Conservation (phyloP, 2,888 invertebrate species). For the Eupithecia tripunctaria region DNA sequence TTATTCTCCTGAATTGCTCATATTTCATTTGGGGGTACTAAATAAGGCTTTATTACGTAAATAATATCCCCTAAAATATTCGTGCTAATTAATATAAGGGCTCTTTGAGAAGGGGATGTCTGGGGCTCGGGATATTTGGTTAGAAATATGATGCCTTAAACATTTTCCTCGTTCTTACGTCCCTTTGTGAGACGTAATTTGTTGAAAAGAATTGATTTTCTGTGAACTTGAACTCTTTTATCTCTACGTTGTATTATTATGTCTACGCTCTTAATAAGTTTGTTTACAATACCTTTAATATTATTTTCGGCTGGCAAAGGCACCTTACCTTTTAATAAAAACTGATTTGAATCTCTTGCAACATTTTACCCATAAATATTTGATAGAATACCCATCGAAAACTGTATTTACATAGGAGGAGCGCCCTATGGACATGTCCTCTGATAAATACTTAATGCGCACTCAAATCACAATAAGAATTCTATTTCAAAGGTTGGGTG, state of each 20-base stretch:
- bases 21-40: constrained; percentile 79
- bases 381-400: constrained; percentile 43
- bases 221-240: background rate
- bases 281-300: background rate
- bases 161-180: constrained; percentile 17
- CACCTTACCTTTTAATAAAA: background rate
- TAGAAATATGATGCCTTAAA: constrained; percentile 37
- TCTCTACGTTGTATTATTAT: background rate
- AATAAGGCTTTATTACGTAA: constrained; percentile 83
- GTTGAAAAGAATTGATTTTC: constrained; percentile 7
- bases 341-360: constrained; percentile 48
- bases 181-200: constrained; percentile 7
- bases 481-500: constrained; percentile 62
- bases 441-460: constrained; percentile 70
- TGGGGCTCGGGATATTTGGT: constrained; percentile 41
- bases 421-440: constrained; percentile 58
- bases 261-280: background rate
- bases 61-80: constrained; percentile 82
- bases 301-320: background rate
- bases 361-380: constrained; percentile 35
- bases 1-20: constrained; percentile 77
- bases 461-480: constrained; percentile 78
- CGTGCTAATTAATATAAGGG: constrained; percentile 82
- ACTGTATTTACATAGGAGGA: constrained; percentile 46
- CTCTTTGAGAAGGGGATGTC: constrained; percentile 62